phyloP scores from a whole-genome alignment of 2,888 invertebrate species.

The Phengaris alcon region DNA sequence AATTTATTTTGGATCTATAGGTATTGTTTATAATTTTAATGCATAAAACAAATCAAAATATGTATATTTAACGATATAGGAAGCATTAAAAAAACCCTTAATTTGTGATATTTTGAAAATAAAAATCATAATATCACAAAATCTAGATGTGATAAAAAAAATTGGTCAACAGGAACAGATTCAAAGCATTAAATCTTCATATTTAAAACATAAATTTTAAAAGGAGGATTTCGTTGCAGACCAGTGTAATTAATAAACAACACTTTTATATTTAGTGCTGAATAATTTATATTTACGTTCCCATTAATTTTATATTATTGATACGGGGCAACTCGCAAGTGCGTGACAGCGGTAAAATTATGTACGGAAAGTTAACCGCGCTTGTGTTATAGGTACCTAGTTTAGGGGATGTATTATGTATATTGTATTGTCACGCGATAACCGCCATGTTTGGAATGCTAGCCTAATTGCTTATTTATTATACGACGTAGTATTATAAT shows the following conservation, averaged over 20 bases:
- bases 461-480: conserved; percentile 3
- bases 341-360: neutral
- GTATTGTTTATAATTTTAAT: too few relatives aligned
- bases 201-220: too few relatives aligned
- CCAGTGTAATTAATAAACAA: neutral
- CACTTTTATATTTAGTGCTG: neutral
- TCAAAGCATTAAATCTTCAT: too few relatives aligned
- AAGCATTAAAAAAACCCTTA: too few relatives aligned
- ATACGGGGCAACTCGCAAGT: neutral
- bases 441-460: neutral
- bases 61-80: too few relatives aligned
- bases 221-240: too few relatives aligned
- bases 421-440: conserved; percentile 9
- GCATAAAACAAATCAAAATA: too few relatives aligned
- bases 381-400: neutral
- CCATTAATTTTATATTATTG: conserved; percentile 2
- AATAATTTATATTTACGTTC: neutral
- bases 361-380: neutral
- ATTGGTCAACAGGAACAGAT: too few relatives aligned
- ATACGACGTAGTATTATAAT: neutral
- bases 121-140: too few relatives aligned
- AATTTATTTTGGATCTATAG: too few relatives aligned
- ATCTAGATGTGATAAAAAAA: too few relatives aligned
- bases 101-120: too few relatives aligned
- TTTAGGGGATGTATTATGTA: conserved; percentile 9